Evolutionary conservation across 35 echinoderm and acorn worm species (phyloP), one percentile per base, ranked within the genome.

Genomic region (Diadema setosum): DNA sequence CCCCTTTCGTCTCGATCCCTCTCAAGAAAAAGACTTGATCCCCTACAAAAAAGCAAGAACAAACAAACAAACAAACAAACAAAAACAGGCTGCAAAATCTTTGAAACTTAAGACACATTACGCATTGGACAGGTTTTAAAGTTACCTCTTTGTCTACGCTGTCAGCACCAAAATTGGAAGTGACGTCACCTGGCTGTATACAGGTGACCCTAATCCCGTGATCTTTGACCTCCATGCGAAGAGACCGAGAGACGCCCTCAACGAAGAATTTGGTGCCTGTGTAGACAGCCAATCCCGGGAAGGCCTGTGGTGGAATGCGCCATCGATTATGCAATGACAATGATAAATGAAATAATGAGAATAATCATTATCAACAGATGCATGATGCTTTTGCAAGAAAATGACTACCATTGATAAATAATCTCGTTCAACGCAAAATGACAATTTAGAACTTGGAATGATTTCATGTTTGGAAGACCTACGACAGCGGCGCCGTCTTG

Each of bases 241-340:
- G 30, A 16, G 93, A 49, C 80, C 73, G 63, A 31, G 93, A 82
- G 33, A 95, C 50, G 3, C 93, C 93, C 48, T 95, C 93, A 0
- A 95, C 83, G 84, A 95, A 95, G 74, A 83, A 95, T 36, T 95
- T 95, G 45, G 75, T 83, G 16, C 93, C 93, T 30, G 60, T 55
- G 49, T 95, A 95, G 0, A 91, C 93, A 21, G 93, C 93, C 17
- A 91, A 21, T 18, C 88, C 88, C 82, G 93, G 82, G 70, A 86
- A 90, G 3, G 67, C 44, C 93, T 94, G 36, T 85, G 73, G n/a
- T 5, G 33, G 4, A 83, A n/a, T n/a, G n/a, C n/a, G n/a, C n/a
- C n/a, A n/a, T n/a, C n/a, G n/a, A n/a, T n/a, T n/a, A n/a, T n/a
- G n/a, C n/a, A n/a, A n/a, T n/a, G n/a, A n/a, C n/a, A n/a, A n/a